Evolutionary conservation across 2,797 vertebrate species (phyloP).

Genomic region (Alosa sapidissima): DNA sequence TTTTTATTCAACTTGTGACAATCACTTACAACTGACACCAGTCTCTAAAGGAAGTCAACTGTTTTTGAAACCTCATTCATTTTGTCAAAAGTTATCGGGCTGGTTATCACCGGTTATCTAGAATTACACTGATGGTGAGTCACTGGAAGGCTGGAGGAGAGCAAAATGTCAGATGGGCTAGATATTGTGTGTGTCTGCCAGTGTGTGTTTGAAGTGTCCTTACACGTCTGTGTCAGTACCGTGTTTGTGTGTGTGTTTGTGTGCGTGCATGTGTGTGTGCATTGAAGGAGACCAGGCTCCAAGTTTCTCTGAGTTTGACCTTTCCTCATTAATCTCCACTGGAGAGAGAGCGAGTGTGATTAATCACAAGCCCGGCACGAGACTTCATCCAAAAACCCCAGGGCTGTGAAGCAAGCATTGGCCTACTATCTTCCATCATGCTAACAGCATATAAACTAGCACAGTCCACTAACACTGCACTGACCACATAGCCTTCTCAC

Average conservation of each 20-base stretch:
- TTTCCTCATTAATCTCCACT: constrained; percentile 65
- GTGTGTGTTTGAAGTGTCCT: neutral
- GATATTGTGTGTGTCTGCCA: neutral
- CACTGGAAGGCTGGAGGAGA: neutral
- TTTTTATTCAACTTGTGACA: neutral
- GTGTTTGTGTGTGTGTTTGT: neutral
- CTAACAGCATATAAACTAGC: neutral
- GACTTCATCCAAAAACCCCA: constrained; percentile 42
- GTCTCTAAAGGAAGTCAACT: neutral
- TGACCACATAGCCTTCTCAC: neutral
- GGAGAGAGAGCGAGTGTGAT: constrained; percentile 63
- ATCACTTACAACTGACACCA: neutral
- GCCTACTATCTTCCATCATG: neutral
- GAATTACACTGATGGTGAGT: neutral
- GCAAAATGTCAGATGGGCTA: constrained; percentile 4
- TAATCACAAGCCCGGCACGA: constrained; percentile 61
- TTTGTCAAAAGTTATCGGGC: neutral
- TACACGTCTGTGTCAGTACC: neutral
- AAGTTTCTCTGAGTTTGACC: constrained; percentile 51
- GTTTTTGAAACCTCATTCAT: neutral
- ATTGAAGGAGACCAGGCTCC: constrained; percentile 32
- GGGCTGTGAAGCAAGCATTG: constrained; percentile 21
- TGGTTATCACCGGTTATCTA: neutral
- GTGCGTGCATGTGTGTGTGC: neutral
- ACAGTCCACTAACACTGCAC: neutral